Evolutionary conservation across 1,140 invertebrate species (phyloP).

Genomic region (Plodia interpunctella): DNA sequence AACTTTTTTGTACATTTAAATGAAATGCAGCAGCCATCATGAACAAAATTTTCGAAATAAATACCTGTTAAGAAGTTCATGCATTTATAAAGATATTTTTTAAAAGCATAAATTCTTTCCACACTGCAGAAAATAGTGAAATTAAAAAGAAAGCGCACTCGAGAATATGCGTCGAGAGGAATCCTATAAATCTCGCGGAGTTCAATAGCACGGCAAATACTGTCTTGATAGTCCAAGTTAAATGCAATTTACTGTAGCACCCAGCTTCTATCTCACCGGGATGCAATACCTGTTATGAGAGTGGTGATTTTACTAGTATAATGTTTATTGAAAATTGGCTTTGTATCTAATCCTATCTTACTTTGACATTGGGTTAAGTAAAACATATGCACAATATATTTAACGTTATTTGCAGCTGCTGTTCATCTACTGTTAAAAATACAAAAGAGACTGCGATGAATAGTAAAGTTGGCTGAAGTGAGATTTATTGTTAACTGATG

Average conservation of each 20-base stretch:
- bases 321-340: background rate
- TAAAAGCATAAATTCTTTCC: background rate
- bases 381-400: too few relatives aligned
- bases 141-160: constrained; percentile 22
- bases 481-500: too few relatives aligned
- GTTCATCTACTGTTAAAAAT: too few relatives aligned
- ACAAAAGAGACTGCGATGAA: too few relatives aligned
- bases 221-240: constrained; percentile 41
- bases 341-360: background rate
- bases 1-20: too few relatives aligned
- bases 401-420: too few relatives aligned
- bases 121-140: constrained; percentile 10
- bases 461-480: too few relatives aligned
- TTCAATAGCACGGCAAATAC: constrained; percentile 50
- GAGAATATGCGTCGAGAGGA: constrained; percentile 30
- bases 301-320: background rate
- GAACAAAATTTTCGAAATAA: too few relatives aligned
- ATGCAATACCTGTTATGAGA: constrained; percentile 17
- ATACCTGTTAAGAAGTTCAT: too few relatives aligned
- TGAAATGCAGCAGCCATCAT: too few relatives aligned
- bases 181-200: constrained; percentile 44
- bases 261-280: constrained; percentile 6
- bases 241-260: constrained; percentile 42
- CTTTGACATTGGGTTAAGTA: too few relatives aligned
- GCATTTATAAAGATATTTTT: too few relatives aligned